phyloP scores from a whole-genome alignment of 2,113 vertebrate genomes.

The Prunella himalayana region DNA sequence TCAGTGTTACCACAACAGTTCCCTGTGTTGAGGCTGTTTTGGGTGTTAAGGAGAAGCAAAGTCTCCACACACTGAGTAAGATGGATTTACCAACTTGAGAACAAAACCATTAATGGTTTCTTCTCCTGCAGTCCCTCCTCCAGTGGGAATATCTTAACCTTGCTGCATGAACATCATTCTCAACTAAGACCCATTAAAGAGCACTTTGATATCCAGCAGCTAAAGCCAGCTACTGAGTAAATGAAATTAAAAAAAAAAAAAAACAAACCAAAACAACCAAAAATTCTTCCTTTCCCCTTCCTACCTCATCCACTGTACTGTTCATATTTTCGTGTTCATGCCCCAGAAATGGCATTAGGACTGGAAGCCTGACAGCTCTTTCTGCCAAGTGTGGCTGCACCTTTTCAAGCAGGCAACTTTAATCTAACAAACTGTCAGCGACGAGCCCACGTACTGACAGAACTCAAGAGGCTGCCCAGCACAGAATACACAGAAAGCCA shows the following conservation, averaged over 20 bases:
- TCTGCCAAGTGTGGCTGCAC: slow-evolving; percentile 29
- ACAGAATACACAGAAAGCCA: not conserved
- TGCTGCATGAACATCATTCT: not conserved
- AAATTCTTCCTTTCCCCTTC: not conserved
- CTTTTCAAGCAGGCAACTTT: not conserved
- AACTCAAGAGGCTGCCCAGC: not conserved
- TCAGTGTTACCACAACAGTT: slow-evolving; percentile 23
- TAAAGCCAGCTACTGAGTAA: not conserved
- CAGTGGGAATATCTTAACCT: not conserved
- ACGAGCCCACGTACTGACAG: not conserved
- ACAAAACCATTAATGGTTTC: not conserved
- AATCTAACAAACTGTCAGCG: not conserved
- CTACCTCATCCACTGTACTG: not conserved
- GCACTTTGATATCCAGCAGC: not conserved
- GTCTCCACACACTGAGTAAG: not conserved
- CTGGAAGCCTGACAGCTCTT: slow-evolving; percentile 7
- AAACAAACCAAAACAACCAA: not conserved
- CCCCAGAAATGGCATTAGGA: not conserved
- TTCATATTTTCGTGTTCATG: not conserved
- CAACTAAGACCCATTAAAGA: not conserved
- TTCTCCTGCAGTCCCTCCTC: not conserved
- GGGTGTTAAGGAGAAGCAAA: not conserved
- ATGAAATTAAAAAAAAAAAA: not conserved
- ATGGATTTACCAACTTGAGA: not conserved
- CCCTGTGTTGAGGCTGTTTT: not conserved